These are phyloP conservation scores for Aphelocoma californica DNA, from an alignment of 2,797 vertebrate genomes.

Conservation along the genomic window DNA sequence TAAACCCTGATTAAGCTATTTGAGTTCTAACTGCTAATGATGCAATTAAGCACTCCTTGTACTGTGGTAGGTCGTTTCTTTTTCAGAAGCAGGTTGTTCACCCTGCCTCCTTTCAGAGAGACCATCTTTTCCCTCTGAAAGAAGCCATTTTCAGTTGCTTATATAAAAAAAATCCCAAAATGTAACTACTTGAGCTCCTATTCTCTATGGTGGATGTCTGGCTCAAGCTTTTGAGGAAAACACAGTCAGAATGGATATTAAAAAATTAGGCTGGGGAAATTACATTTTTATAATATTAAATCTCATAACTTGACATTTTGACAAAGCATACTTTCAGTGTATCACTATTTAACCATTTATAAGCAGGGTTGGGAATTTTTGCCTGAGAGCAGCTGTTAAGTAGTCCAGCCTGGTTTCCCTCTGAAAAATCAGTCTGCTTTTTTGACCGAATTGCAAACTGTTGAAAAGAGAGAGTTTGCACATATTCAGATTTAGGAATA, in stretches of 20 bases:
- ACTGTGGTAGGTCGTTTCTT: background rate
- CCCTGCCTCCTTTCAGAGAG: background rate
- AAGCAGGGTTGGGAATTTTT: background rate
- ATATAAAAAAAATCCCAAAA: background rate
- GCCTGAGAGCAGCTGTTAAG: background rate
- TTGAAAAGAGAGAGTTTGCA: background rate
- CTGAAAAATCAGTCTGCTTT: background rate
- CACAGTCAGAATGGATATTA: background rate
- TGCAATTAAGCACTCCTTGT: background rate
- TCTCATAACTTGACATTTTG: background rate
- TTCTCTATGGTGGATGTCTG: background rate
- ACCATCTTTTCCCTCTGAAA: background rate
- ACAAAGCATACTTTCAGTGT: background rate
- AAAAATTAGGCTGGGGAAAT: background rate
- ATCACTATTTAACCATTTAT: background rate
- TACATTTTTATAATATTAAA: background rate
- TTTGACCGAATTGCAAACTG: background rate
- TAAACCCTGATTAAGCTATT: background rate
- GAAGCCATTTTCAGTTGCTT: background rate
- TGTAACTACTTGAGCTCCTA: background rate
- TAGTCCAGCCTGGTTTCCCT: background rate
- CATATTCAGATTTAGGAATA: background rate
- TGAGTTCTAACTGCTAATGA: background rate
- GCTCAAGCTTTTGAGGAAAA: background rate
- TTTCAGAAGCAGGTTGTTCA: background rate